Percentiles rank a stretch among this genome's conserved stretches.
phyloP scores from a whole-genome alignment of 37 sponge, comb jelly and placozoan genomes.

The Beroe ovata region DNA sequence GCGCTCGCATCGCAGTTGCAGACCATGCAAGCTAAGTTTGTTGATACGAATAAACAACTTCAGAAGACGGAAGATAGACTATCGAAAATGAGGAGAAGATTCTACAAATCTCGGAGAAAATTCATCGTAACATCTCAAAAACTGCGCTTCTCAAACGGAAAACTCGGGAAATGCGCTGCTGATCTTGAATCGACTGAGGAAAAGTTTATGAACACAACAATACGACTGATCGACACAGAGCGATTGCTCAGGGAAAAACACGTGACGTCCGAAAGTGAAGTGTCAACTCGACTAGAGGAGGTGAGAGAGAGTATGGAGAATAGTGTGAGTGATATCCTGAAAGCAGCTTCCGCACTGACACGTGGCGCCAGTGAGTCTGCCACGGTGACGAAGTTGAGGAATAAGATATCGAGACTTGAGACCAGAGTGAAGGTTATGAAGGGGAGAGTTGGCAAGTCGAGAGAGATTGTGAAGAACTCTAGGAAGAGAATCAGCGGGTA shows the following conservation, averaged over 20 bases:
- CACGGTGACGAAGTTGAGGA: no score
- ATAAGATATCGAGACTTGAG: no score
- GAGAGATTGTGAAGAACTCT: no score
- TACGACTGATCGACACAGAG: neutral
- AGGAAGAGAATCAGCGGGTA: no score
- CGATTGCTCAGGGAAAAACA: neutral
- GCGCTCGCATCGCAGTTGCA: neutral
- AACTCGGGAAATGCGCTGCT: neutral
- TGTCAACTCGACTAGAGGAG: neutral
- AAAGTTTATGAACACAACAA: neutral
- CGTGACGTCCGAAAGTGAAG: neutral
- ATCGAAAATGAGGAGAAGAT: neutral
- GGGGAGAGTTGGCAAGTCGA: no score
- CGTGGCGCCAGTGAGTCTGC: no score
- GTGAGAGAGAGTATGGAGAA: neutral
- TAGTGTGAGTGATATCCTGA: neutral
- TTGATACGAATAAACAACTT: neutral
- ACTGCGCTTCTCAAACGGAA: neutral
- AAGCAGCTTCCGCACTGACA: neutral
- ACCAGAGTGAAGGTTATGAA: no score
- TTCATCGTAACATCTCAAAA: neutral
- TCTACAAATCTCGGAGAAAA: neutral
- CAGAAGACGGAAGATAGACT: neutral
- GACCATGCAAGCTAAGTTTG: neutral
- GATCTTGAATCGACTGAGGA: neutral